Evolutionary conservation across 2,797 vertebrate species (phyloP).

Genomic region (Hylomyscus alleni): DNA sequence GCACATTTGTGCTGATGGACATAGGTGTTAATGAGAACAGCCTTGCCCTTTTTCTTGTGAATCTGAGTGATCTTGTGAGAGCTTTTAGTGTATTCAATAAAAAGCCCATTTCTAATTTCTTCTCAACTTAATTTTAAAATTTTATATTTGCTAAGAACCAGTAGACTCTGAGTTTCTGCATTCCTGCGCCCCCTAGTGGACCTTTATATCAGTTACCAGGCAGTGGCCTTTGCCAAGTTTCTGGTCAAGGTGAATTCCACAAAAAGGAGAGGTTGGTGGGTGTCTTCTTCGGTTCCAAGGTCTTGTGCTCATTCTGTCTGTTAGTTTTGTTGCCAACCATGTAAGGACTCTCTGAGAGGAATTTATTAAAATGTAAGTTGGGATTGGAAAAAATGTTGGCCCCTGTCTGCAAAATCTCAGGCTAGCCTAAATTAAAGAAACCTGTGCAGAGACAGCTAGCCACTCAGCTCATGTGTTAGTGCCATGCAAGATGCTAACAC

Average conservation of each 20-base stretch:
- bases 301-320: background rate
- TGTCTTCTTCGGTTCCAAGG: conserved; percentile 11
- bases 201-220: background rate
- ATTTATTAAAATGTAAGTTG: background rate
- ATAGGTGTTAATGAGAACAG: background rate
- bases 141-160: background rate
- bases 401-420: background rate
- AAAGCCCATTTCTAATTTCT: conserved; percentile 56
- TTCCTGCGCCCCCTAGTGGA: conserved; percentile 85
- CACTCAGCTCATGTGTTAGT: background rate
- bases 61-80: conserved; percentile 13
- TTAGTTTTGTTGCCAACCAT: conserved; percentile 3
- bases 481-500: background rate
- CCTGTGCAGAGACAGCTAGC: background rate
- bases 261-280: background rate
- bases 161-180: background rate
- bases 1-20: background rate
- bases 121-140: conserved; percentile 44
- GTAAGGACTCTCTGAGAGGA: background rate
- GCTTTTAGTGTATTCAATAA: background rate
- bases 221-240: background rate
- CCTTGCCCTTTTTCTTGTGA: background rate
- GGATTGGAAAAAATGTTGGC: background rate
- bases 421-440: background rate
- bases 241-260: background rate